Conservation (phyloP, 1,140 invertebrate species). For the Thaumatotibia leucotreta region DNA sequence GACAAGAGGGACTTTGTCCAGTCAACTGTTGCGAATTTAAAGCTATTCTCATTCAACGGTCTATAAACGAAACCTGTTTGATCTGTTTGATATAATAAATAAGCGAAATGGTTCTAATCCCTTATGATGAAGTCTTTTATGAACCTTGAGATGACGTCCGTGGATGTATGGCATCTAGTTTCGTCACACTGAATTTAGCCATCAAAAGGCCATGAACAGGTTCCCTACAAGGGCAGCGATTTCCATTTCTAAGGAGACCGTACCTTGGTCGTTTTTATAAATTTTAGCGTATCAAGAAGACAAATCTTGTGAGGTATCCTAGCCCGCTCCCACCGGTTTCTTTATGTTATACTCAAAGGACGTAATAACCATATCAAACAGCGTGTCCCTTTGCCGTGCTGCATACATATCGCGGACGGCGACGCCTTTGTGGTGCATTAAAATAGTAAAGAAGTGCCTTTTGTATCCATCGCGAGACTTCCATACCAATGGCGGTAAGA, state of each 20-base stretch:
- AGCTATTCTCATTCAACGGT: neutral
- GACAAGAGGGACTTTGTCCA: neutral
- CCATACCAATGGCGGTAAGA: constrained; percentile 60
- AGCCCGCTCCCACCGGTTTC: constrained; percentile 50
- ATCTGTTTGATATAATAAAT: neutral
- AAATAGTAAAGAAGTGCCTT: constrained; percentile 67
- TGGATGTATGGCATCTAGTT: constrained; percentile 31
- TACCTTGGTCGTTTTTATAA: constrained; percentile 44
- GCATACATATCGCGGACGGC: constrained; percentile 60
- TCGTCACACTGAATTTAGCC: constrained; percentile 33
- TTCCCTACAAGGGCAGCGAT: constrained; percentile 36
- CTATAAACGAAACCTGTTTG: neutral
- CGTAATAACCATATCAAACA: constrained; percentile 75
- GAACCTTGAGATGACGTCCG: constrained; percentile 24
- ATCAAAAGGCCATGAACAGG: constrained; percentile 26
- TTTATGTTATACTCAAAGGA: constrained; percentile 66
- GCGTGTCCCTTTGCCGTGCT: constrained; percentile 64
- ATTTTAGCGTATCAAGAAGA: constrained; percentile 69
- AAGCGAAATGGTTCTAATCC: neutral
- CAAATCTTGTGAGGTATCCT: constrained; percentile 60
- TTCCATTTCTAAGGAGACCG: constrained; percentile 58
- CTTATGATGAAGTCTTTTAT: constrained; percentile 22
- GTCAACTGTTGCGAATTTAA: neutral
- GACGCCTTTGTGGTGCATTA: constrained; percentile 56
- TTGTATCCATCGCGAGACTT: constrained; percentile 59